Base-by-base conservation (phyloP, 2,888 invertebrate species). In the Morpho helenor region DNA sequence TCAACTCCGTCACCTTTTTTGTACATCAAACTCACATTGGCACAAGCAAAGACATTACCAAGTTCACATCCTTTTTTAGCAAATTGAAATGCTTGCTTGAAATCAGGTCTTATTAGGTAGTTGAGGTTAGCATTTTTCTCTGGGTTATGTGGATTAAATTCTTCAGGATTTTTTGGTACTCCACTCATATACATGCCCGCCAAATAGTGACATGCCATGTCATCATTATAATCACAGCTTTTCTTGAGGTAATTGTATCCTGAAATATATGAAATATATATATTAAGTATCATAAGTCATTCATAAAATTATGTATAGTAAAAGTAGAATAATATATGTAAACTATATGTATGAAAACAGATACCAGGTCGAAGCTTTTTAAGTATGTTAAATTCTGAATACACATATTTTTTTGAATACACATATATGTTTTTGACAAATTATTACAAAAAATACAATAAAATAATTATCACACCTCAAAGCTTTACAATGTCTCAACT, bases 11-110 rank as follows among this genome's bases (percentile, higher is more conserved):
- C 96, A 9, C 97, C 97, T 75, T 93, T 93, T 42, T 92, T 92
- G 77, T 96, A 96, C 96, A 97, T 97, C 79, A 95, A 93, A 74
- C 97, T 95, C 0, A 98, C 89, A 87, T 98, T 98, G 0, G 95
- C 95, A 87, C 99, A 99, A 0, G 96, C 96, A 74, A 95, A 95
- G 77, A 97, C 93, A 75, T 97, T 95, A 0, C 95, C 96, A 0
- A 94, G 82, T 63, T 97, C 95, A 79, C 99, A 99, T 0, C 95
- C 96, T 79, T 94, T 95, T 59, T 92, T 83, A 0, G 96, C 95
- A 72, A 93, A 95, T 44, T 93, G 87, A 77, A 96, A 96, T 0
- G 98, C 97, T 80, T 96, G 94, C 46, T 90, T 91, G 92, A 94
- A 93, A 73, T 97, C 94, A 64, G 94, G 93, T 52, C 87, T 88